A percentile compares a stretch with the other conserved stretches of the same genome.
phyloP scores from a whole-genome alignment of 2,797 vertebrate genomes.

The Sebastes matsubarae region DNA sequence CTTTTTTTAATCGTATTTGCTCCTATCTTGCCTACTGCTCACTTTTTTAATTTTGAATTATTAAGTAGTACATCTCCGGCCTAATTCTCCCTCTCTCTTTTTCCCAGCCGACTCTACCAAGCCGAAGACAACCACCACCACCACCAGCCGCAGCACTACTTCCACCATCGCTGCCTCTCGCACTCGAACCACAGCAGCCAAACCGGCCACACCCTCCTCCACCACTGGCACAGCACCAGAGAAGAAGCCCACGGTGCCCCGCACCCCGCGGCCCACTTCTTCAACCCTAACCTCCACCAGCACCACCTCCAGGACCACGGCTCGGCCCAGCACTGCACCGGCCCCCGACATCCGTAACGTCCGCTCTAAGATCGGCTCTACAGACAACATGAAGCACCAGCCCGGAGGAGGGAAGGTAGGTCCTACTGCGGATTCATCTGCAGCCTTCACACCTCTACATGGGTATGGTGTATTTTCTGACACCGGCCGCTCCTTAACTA shows the following conservation, averaged over 20 bases:
- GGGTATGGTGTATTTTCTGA: neutral
- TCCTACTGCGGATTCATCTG: neutral
- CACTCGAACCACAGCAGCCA: slow-evolving; percentile 62
- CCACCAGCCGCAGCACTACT: slow-evolving; percentile 49
- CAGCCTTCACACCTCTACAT: neutral
- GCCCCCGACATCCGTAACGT: slow-evolving; percentile 84
- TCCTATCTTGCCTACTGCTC: no score
- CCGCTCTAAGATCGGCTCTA: slow-evolving; percentile 95
- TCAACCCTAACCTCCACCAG: neutral
- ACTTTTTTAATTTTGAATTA: neutral
- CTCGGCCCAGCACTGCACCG: slow-evolving; percentile 66
- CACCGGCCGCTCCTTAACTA: neutral
- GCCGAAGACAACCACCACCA: slow-evolving; percentile 77
- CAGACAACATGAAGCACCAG: slow-evolving; percentile 97
- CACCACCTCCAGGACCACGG: slow-evolving; percentile 60
- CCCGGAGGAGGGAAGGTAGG: slow-evolving; percentile 96
- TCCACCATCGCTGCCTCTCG: slow-evolving; percentile 50
- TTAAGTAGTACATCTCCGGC: neutral
- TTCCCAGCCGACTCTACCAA: slow-evolving; percentile 78
- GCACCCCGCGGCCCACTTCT: slow-evolving; percentile 54
- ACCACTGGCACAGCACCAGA: slow-evolving; percentile 56
- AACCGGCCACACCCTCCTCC: slow-evolving; percentile 63
- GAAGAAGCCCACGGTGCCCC: slow-evolving; percentile 81
- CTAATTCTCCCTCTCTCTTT: neutral
- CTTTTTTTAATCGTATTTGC: no score